These are phyloP conservation scores for Panagrolaimus sp. DNA, from an alignment of 1,140 invertebrate species.

Conservation along the genomic window DNA sequence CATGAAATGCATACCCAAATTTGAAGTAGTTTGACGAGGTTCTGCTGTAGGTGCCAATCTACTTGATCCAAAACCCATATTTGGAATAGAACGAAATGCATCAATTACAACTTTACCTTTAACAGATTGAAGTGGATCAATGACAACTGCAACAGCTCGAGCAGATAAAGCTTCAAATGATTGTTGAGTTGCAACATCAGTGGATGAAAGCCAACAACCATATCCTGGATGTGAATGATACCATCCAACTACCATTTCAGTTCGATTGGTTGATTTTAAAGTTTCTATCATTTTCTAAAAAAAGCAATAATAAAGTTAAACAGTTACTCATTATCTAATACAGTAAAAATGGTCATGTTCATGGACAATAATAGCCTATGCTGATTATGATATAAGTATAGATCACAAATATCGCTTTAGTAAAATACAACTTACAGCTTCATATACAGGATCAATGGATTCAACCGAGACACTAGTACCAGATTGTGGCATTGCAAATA, in stretches of 20 bases:
- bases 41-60: slow-evolving; percentile 24
- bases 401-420: no score
- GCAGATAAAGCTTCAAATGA: slow-evolving; percentile 89
- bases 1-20: slow-evolving; percentile 19
- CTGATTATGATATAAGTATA: no score
- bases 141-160: slow-evolving; percentile 92
- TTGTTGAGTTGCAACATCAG: slow-evolving; percentile 95
- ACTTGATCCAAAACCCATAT: not conserved
- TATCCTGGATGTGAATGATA: slow-evolving; percentile 99
- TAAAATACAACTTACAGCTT: no score
- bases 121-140: slow-evolving; percentile 96
- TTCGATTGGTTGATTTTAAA: slow-evolving; percentile 88
- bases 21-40: slow-evolving; percentile 27
- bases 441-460: slow-evolving; percentile 97
- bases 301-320: no score
- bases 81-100: slow-evolving; percentile 22
- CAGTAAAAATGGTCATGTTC: no score
- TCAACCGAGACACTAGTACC: slow-evolving; percentile 94
- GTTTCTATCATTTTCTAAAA: slow-evolving; percentile 99
- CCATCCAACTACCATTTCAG: slow-evolving; percentile 99
- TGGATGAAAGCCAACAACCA: slow-evolving; percentile 91
- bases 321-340: no score
- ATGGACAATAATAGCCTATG: no score
- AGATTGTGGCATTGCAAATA: slow-evolving; percentile 99
- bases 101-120: slow-evolving; percentile 66